phyloP scores from a whole-genome alignment of 37 sponge, comb jelly and placozoan genomes.

The Amphimedon queenslandica region DNA sequence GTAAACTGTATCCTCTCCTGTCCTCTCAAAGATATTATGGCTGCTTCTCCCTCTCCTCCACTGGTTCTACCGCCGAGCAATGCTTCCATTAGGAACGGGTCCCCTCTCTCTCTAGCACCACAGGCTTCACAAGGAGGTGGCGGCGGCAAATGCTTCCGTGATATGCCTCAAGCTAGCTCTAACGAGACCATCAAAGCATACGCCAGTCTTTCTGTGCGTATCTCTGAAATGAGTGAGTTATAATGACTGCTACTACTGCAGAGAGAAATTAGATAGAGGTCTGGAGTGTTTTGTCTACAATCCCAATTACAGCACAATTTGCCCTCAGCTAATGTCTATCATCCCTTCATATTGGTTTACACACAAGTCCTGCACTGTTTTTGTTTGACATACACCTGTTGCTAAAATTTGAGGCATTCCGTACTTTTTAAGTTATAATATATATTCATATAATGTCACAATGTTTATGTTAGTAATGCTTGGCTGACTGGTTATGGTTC shows the following conservation, averaged over 20 bases:
- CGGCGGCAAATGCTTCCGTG: slow-evolving; percentile 28
- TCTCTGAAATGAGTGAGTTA: slow-evolving; percentile 57
- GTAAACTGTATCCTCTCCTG: not conserved
- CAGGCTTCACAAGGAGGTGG: too few species aligned
- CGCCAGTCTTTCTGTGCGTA: slow-evolving; percentile 32
- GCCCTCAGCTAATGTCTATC: too few species aligned
- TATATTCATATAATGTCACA: too few species aligned
- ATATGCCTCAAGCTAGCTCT: slow-evolving; percentile 40
- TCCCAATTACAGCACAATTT: too few species aligned
- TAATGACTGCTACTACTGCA: not conserved
- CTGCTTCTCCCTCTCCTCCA: slow-evolving; percentile 16
- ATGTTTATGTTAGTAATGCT: too few species aligned
- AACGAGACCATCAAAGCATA: slow-evolving; percentile 43
- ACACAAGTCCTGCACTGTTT: too few species aligned
- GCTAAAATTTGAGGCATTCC: too few species aligned
- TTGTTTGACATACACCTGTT: too few species aligned
- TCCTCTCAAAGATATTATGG: not conserved
- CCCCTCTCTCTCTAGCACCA: not conserved
- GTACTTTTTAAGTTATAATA: too few species aligned
- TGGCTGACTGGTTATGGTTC: too few species aligned
- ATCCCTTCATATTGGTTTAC: too few species aligned
- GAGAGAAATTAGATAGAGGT: not conserved
- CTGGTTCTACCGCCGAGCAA: not conserved
- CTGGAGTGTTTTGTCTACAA: too few species aligned
- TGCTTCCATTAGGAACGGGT: not conserved